phyloP scores from a whole-genome alignment of 2,113 vertebrate genomes.

The Cavia aperea region DNA sequence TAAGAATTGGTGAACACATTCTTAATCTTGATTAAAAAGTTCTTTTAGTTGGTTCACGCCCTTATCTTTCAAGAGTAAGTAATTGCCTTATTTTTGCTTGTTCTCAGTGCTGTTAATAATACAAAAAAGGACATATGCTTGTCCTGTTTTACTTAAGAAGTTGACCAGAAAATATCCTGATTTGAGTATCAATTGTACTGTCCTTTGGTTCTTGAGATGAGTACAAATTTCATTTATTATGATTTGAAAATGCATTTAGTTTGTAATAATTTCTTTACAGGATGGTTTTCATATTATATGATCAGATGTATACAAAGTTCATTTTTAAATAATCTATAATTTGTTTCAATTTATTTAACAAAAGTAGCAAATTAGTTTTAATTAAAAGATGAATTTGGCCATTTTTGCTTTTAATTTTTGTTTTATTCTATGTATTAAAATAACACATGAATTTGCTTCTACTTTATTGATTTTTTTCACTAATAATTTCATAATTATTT shows the following conservation, averaged over 20 bases:
- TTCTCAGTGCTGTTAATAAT: neutral
- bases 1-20: neutral
- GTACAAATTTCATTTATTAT: neutral
- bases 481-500: neutral
- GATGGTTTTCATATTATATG: neutral
- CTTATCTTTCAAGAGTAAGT: constrained; percentile 15
- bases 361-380: neutral
- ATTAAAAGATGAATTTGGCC: neutral
- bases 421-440: neutral
- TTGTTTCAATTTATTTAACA: neutral
- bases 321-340: neutral
- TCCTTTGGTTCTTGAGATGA: neutral
- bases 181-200: neutral
- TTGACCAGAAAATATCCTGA: neutral
- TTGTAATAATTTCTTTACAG: neutral
- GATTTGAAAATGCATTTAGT: neutral
- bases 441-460: neutral
- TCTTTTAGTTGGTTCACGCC: neutral
- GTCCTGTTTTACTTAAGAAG: neutral
- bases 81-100: constrained; percentile 13
- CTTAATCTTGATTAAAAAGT: neutral
- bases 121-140: neutral
- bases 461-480: neutral
- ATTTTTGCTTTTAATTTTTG: neutral
- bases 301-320: neutral